Conservation (phyloP, 1,140 invertebrate species). For the Cydia splendana region DNA sequence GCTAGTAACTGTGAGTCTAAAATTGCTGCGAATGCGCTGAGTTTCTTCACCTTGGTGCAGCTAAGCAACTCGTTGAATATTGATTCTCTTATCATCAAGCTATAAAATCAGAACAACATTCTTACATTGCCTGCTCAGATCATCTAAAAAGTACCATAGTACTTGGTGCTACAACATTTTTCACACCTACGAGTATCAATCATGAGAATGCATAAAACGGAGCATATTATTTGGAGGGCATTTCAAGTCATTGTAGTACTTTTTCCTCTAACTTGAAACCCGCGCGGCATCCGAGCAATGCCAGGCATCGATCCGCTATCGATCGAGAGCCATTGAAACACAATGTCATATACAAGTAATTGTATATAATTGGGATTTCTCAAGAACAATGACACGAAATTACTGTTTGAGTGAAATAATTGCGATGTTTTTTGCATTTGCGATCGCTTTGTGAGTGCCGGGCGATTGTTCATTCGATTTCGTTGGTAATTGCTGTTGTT, state of each 20-base stretch:
- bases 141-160: not conserved
- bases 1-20: too few relatives aligned
- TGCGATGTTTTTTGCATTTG: slow-evolving; percentile 62
- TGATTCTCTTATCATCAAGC: slow-evolving; percentile 22
- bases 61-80: slow-evolving; percentile 17
- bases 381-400: slow-evolving; percentile 77
- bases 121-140: not conserved
- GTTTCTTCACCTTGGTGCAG: not conserved
- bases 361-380: slow-evolving; percentile 79
- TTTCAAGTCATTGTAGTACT: slow-evolving; percentile 62
- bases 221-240: slow-evolving; percentile 41
- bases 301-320: slow-evolving; percentile 65
- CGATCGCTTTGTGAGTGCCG: slow-evolving; percentile 67
- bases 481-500: slow-evolving; percentile 38
- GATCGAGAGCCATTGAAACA: slow-evolving; percentile 65
- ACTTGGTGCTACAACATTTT: slow-evolving; percentile 46
- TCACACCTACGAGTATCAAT: slow-evolving; percentile 56
- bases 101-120: slow-evolving; percentile 12
- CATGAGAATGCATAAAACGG: slow-evolving; percentile 45
- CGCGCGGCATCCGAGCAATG: slow-evolving; percentile 56
- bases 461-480: slow-evolving; percentile 56
- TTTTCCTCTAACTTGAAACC: slow-evolving; percentile 55
- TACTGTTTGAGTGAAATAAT: slow-evolving; percentile 76
- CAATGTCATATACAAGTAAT: slow-evolving; percentile 77
- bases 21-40: not conserved